Evolutionary conservation across 1,140 invertebrate species (phyloP), one percentile per base, ranked within the genome.

Genomic region (Conopomorpha cramerella): DNA sequence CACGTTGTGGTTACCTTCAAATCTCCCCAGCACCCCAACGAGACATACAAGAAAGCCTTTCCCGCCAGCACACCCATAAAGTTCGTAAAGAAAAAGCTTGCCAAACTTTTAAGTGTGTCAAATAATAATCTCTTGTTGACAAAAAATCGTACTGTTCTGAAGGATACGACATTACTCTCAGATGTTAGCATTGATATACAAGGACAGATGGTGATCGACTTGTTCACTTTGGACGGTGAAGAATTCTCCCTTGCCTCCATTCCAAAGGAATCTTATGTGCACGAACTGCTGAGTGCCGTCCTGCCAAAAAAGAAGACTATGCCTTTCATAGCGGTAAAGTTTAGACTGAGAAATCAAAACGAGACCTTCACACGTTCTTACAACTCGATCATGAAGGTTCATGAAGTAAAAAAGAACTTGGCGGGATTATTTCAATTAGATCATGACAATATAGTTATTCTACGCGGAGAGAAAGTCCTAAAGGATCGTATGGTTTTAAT

Each of bases 371-470:
- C 77, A 11, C 60, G 74, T 16, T 70, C 73, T 1, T 79, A 74
- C 36, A 60, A 73, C 36, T 67, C 63, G 8, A 63, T 64, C 19
- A 62, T 68, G 36, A 72, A 62, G 40, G 44, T 79, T 33, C 58
- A 71, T 37, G 61, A 68, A 38, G 58, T 79, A 30, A 77, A 73
- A 38, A 74, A 78, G 42, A 73, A 78, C 41, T 59, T 79, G 27
- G 62, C 45, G 3, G 55, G 53, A n/a, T 42, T 74, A 8, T 72
- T 79, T 42, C 48, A 55, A 54, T 44, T 63, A 6, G 60, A 64
- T 12, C 56, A 48, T 3, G 55, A 63, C 14, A 62, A 60, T 30
- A 35, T 79, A 13, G 55, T 79, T 2, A 30, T 77, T 4, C 38
- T 77, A 16, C 49, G 70, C 43, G 55, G 55, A 34, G 65, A 77